These are phyloP conservation scores for Notoglanidium macrostoma DNA, from an alignment of 2,797 vertebrate genomes.

Conservation along the genomic window DNA sequence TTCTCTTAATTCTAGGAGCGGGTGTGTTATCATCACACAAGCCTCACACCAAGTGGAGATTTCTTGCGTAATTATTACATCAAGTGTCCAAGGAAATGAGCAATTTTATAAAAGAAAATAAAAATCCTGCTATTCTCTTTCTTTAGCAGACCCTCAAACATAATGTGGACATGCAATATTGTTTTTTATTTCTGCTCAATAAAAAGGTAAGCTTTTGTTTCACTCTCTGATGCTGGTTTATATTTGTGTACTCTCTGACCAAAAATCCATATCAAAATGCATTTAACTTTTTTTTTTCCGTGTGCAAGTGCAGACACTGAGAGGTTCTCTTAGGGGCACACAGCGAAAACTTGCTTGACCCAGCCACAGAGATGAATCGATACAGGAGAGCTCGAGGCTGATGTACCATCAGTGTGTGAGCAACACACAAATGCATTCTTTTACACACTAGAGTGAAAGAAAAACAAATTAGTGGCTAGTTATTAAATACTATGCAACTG, in stretches of 20 bases:
- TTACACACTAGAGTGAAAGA: slow-evolving; percentile 14
- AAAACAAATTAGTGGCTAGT: slow-evolving; percentile 31
- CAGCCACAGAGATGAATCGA: slow-evolving; percentile 45
- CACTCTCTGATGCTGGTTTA: not conserved
- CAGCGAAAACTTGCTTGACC: slow-evolving; percentile 45
- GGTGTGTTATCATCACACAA: slow-evolving; percentile 36
- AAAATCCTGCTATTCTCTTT: not conserved
- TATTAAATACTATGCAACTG: slow-evolving; percentile 36
- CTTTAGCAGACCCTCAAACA: not conserved
- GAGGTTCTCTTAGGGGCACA: slow-evolving; percentile 13
- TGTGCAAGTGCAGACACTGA: not conserved
- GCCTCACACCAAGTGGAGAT: slow-evolving; percentile 24
- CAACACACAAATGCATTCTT: slow-evolving; percentile 19
- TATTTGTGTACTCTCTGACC: slow-evolving; percentile 20
- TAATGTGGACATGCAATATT: not conserved
- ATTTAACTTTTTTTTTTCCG: not conserved
- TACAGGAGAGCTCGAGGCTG: slow-evolving; percentile 11
- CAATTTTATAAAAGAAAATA: not conserved
- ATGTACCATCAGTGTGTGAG: slow-evolving; percentile 38
- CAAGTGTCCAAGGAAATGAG: not conserved
- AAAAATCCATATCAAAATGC: slow-evolving; percentile 8
- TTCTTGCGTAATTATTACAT: slow-evolving; percentile 38
- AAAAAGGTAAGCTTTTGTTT: not conserved
- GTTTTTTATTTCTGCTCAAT: not conserved
- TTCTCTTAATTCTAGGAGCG: slow-evolving; percentile 44